These are phyloP conservation scores for Malacoctenus gilli DNA, from an alignment of 2,797 vertebrate species.

Conservation along the genomic window DNA sequence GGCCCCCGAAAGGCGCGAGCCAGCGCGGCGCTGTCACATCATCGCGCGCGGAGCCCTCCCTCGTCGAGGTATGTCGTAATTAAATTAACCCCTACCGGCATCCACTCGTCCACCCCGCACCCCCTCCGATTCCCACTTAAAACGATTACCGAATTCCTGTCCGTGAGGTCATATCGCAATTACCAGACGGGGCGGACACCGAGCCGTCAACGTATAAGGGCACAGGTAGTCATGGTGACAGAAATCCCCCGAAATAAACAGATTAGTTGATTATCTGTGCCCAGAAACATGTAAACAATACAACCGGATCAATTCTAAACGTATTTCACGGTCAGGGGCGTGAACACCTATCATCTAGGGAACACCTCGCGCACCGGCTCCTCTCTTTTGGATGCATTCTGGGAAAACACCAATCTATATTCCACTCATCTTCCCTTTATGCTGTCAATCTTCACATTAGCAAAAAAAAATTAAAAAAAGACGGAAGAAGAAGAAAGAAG, in stretches of 20 bases:
- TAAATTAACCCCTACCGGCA: slow-evolving; percentile 50
- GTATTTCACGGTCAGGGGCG: slow-evolving; percentile 70
- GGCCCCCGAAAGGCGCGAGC: slow-evolving; percentile 38
- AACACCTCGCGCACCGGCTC: slow-evolving; percentile 36
- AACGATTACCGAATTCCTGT: slow-evolving; percentile 64
- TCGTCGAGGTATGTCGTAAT: slow-evolving; percentile 46
- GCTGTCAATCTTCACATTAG: slow-evolving; percentile 55
- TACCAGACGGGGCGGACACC: slow-evolving; percentile 20
- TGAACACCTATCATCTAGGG: slow-evolving; percentile 68
- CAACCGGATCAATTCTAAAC: slow-evolving; percentile 81
- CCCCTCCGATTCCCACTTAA: slow-evolving; percentile 23
- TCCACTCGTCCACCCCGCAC: slow-evolving; percentile 39
- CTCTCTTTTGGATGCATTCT: slow-evolving; percentile 65
- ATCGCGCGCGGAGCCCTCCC: slow-evolving; percentile 20
- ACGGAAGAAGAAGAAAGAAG: too few relatives aligned
- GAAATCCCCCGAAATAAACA: slow-evolving; percentile 70
- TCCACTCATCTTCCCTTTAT: slow-evolving; percentile 66
- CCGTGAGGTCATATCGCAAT: slow-evolving; percentile 58
- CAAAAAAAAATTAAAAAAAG: too few relatives aligned
- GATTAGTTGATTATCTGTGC: slow-evolving; percentile 76
- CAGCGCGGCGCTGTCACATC: slow-evolving; percentile 15
- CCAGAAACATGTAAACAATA: slow-evolving; percentile 82
- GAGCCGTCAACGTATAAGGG: slow-evolving; percentile 25
- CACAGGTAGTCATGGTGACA: slow-evolving; percentile 61
- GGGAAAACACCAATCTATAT: slow-evolving; percentile 68